These are phyloP conservation scores for Trichonephila inaurata DNA, from an alignment of 1,140 invertebrate species.

Conservation along the genomic window DNA sequence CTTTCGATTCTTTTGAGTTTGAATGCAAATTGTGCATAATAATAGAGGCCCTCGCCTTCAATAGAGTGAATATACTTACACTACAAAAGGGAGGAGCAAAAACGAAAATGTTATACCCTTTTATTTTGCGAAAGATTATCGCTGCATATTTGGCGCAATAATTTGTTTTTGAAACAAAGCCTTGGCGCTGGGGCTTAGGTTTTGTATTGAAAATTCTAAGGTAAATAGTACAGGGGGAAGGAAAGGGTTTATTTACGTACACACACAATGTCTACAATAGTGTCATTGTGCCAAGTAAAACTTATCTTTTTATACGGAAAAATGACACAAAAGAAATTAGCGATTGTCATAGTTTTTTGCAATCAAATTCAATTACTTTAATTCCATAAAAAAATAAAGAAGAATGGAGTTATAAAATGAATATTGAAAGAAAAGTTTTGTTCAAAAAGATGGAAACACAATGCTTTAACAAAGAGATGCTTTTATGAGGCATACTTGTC, in stretches of 20 bases:
- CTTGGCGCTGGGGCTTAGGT: neutral
- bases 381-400: neutral
- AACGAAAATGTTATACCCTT: neutral
- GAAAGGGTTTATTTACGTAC: neutral
- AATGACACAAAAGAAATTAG: no score
- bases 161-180: neutral
- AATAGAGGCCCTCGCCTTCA: slow-evolving; percentile 25
- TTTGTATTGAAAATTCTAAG: neutral
- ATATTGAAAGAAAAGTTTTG: no score
- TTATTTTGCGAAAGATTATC: slow-evolving; percentile 32
- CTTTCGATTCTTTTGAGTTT: slow-evolving; percentile 46
- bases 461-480: no score
- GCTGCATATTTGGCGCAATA: slow-evolving; percentile 28
- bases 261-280: neutral
- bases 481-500: no score
- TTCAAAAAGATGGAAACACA: no score
- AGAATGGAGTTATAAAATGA: no score
- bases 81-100: neutral
- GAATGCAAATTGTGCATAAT: slow-evolving; percentile 63
- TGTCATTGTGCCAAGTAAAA: neutral
- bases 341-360: neutral
- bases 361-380: neutral
- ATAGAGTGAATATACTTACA: neutral
- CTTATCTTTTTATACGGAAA: neutral
- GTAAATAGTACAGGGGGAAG: neutral